Conservation (phyloP, 2,888 invertebrate genomes). For the Cerastoderma edule region DNA sequence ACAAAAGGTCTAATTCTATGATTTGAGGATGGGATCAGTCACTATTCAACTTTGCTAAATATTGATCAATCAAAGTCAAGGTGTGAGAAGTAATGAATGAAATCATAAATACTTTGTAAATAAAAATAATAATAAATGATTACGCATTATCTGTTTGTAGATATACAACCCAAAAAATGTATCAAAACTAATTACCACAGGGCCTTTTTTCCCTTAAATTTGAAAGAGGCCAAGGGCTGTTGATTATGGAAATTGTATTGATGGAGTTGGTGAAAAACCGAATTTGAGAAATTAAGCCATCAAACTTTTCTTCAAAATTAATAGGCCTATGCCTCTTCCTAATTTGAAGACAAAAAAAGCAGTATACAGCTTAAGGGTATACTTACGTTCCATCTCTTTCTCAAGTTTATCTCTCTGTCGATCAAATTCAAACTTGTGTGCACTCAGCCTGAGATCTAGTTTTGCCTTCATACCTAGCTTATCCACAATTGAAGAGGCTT, state of each 20-base stretch:
- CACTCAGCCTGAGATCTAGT: conserved; percentile 69
- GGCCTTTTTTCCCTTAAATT: background rate
- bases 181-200: background rate
- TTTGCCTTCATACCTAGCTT: conserved; percentile 72
- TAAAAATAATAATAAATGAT: background rate
- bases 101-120: background rate
- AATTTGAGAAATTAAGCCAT: background rate
- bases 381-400: conserved; percentile 74
- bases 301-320: background rate
- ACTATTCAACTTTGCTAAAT: no score
- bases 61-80: background rate
- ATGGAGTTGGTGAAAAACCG: background rate
- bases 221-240: background rate
- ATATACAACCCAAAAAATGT: no score
- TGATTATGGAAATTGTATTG: background rate
- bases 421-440: conserved; percentile 71
- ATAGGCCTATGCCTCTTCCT: background rate
- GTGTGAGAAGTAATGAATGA: background rate
- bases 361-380: background rate
- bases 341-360: background rate
- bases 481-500: conserved; percentile 68
- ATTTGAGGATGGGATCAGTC: background rate
- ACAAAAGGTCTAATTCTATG: background rate
- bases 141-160: no score
- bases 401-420: conserved; percentile 71